Base-by-base conservation (phyloP, 2,888 invertebrate genomes). In the Tetropium fuscum region DNA sequence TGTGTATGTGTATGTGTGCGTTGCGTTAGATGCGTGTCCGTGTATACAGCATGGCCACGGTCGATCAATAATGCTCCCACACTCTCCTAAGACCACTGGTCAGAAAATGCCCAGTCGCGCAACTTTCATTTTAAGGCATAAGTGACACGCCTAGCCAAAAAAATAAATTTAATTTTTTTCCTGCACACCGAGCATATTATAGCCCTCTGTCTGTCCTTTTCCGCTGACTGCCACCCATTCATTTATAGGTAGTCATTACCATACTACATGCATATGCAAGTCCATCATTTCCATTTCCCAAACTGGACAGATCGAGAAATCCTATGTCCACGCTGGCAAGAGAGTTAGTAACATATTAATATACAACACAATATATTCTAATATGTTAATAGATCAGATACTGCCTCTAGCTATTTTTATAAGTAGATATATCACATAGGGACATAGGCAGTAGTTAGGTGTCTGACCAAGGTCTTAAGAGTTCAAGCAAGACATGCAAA, bases 11-110 rank as follows among this genome's bases (percentile, higher is more conserved):
- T 74, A 71, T 70, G 65, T 74, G 71, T 72, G 69, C 71, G 69
- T 71, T 70, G 77, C 72, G 74, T 77, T 76, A 73, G 74, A 75
- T 75, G 78, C 75, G 77, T 76, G 78, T 78, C 56, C 73, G 73
- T 76, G 73, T 78, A 73, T 74, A 69, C 72, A 72, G 73, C 71
- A 70, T 70, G 71, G 69, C 69, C 64, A 68, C 72, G 67, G 71
- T 73, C 76, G 80, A 81, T 81, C 81, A 81, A 81, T 81, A 81
- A 76, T 77, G 76, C 81, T 78, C 80, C 80, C 78, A 81, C 79
- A 77, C 77, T 73, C 72, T 74, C 62, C 59, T 63, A 78, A 79
- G 81, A 80, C 81, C 81, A 81, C 76, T 81, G 81, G 81, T 81
- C 81, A 81, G 78, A 80, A 80, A 76, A 69, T 70, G 75, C 68